Evolutionary conservation across 2,113 vertebrate genomes (phyloP).

Genomic region (Corvus cornix): DNA sequence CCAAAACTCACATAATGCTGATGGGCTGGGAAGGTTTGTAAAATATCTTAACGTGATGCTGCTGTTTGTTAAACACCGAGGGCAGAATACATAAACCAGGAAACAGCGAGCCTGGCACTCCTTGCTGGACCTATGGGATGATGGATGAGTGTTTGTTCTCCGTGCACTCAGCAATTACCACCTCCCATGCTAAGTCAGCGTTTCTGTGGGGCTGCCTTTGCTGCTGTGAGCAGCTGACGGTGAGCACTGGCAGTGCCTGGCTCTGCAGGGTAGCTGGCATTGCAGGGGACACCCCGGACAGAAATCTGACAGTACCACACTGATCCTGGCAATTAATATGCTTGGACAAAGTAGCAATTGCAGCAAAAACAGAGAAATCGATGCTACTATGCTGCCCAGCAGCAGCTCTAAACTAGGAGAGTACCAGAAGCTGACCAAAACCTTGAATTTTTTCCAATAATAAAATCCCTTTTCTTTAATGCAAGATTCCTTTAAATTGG

Average conservation of each 20-base stretch:
- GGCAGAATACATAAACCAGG: background rate
- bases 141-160: background rate
- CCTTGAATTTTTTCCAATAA: background rate
- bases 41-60: background rate
- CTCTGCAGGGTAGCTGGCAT: background rate
- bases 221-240: background rate
- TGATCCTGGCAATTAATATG: background rate
- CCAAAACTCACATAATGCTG: background rate
- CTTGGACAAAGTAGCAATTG: background rate
- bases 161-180: background rate
- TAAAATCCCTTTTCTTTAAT: background rate
- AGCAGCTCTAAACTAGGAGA: background rate
- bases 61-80: background rate
- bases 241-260: background rate
- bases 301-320: background rate
- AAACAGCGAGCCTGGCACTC: background rate
- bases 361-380: background rate
- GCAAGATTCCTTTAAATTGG: background rate
- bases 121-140: background rate
- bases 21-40: background rate
- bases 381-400: background rate
- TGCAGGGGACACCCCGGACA: background rate
- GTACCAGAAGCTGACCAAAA: background rate
- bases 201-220: background rate
- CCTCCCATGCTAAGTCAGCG: background rate